phyloP scores from a whole-genome alignment of 2,888 invertebrate genomes.

The Exephanes ischioxanthus region DNA sequence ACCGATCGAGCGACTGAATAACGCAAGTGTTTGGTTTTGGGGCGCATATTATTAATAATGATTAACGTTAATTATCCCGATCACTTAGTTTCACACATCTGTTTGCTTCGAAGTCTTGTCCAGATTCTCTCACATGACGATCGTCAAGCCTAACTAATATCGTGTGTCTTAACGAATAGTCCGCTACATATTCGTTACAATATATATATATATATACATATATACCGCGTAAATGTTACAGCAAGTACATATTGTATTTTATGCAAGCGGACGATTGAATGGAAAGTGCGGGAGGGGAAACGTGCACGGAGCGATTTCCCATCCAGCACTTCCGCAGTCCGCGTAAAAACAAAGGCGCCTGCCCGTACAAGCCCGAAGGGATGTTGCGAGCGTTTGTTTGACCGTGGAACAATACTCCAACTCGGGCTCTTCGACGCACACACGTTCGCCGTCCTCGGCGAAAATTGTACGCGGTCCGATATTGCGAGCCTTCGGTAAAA shows the following conservation, averaged over 20 bases:
- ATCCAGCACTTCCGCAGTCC: conserved; percentile 64
- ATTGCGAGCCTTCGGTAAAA: conserved; percentile 33
- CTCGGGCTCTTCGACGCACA: conserved; percentile 32
- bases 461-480: conserved; percentile 9
- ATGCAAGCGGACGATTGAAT: conserved; percentile 16
- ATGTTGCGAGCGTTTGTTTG: conserved; percentile 66
- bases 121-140: too few species aligned
- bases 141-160: too few species aligned
- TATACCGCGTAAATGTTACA: not conserved
- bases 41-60: too few species aligned
- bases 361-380: conserved; percentile 42
- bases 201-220: too few species aligned
- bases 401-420: conserved; percentile 60
- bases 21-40: too few species aligned
- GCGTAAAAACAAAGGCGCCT: conserved; percentile 66
- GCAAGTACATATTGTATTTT: conserved; percentile 18
- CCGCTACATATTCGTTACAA: too few species aligned
- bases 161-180: too few species aligned
- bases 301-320: conserved; percentile 41
- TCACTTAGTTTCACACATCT: too few species aligned
- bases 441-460: conserved; percentile 1
- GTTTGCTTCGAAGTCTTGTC: too few species aligned
- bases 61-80: too few species aligned
- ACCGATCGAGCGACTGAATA: too few species aligned
- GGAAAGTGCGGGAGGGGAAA: conserved; percentile 27